phyloP scores from a whole-genome alignment of 2,113 vertebrate genomes.

The Takifugu flavidus region DNA sequence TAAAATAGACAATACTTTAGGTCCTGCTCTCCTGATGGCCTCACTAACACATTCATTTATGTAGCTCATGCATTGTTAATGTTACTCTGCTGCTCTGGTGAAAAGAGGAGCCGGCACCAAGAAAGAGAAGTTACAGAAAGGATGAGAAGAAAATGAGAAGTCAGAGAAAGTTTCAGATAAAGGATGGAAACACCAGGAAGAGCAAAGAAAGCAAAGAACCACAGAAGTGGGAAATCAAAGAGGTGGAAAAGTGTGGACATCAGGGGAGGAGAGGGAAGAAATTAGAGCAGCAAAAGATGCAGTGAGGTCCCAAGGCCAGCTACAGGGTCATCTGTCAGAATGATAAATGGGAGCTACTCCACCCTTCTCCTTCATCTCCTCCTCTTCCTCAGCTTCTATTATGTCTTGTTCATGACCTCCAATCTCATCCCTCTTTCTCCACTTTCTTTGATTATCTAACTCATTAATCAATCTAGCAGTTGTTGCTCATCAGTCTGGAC shows the following conservation, averaged over 20 bases:
- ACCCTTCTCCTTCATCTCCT: conserved; percentile 40
- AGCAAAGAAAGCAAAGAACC: not conserved
- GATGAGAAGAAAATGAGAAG: not conserved
- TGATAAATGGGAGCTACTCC: conserved; percentile 66
- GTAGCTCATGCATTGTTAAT: conserved; percentile 27
- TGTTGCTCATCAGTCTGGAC: conserved; percentile 6
- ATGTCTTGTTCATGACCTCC: conserved; percentile 32
- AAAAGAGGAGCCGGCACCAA: not conserved
- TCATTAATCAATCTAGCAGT: conserved; percentile 21
- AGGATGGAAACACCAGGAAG: not conserved
- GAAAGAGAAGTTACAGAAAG: not conserved
- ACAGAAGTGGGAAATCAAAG: conserved; percentile 26
- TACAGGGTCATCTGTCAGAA: conserved; percentile 68
- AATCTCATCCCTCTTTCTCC: conserved; percentile 5
- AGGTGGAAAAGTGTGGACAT: conserved; percentile 36
- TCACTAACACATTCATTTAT: conserved; percentile 11
- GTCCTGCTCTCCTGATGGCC: conserved; percentile 16
- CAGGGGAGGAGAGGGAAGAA: conserved; percentile 16
- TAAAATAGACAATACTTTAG: conserved; percentile 24
- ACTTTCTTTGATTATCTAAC: conserved; percentile 27
- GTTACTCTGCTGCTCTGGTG: conserved; percentile 4
- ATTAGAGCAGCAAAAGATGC: conserved; percentile 38
- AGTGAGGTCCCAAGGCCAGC: conserved; percentile 64
- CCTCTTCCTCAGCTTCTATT: conserved; percentile 35
- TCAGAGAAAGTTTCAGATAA: not conserved